Percentiles rank a stretch among this genome's conserved stretches.
Evolutionary conservation across 2,888 invertebrate species (phyloP).

Genomic region (Eledona agricola): DNA sequence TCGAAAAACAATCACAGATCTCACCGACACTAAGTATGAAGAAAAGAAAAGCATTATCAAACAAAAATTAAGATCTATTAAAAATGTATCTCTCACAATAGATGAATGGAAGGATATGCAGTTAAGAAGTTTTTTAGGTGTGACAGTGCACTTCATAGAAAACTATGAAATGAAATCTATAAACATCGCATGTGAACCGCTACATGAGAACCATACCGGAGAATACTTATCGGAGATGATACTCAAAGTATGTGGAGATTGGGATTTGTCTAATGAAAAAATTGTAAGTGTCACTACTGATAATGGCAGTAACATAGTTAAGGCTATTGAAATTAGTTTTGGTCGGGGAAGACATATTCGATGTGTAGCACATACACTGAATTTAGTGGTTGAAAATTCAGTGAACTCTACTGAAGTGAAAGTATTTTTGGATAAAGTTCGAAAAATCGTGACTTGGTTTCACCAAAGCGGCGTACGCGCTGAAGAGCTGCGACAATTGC

Average conservation of each 20-base stretch:
- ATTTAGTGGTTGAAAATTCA: background rate
- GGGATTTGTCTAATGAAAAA: slow-evolving; percentile 43
- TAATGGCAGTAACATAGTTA: slow-evolving; percentile 2
- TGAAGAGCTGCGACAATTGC: slow-evolving; percentile 35
- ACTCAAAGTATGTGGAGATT: slow-evolving; percentile 41
- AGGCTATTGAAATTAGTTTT: slow-evolving; percentile 1
- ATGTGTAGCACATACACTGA: slow-evolving; percentile 1
- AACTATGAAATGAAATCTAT: too few species aligned
- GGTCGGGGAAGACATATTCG: background rate
- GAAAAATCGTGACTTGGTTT: slow-evolving; percentile 34
- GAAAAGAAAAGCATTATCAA: slow-evolving; percentile 23
- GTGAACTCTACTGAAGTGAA: slow-evolving; percentile 32
- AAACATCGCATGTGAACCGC: too few species aligned
- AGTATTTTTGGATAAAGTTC: slow-evolving; percentile 12
- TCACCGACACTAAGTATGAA: slow-evolving; percentile 34
- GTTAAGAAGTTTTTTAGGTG: too few species aligned
- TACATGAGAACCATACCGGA: too few species aligned
- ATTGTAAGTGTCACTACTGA: background rate
- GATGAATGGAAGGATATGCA: slow-evolving; percentile 41
- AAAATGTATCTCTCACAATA: slow-evolving; percentile 20
- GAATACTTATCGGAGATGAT: slow-evolving; percentile 37
- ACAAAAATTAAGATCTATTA: background rate
- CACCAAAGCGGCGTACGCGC: slow-evolving; percentile 37
- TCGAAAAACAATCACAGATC: slow-evolving; percentile 33
- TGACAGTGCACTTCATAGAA: too few species aligned